These are phyloP conservation scores for Myioborus miniatus DNA, from an alignment of 2,797 vertebrate genomes.

Conservation along the genomic window DNA sequence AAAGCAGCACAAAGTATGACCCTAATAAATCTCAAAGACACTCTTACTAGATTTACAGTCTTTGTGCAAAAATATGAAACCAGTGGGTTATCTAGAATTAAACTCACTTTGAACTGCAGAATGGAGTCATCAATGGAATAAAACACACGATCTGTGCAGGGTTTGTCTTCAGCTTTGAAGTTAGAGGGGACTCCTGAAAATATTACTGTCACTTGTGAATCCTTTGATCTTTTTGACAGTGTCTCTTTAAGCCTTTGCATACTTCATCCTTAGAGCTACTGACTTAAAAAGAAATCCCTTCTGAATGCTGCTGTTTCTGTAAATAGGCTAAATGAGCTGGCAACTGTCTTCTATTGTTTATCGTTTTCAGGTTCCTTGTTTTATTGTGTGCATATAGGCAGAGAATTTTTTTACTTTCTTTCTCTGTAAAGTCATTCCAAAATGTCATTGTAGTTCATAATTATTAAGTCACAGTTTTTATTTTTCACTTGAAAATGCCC, in stretches of 20 bases:
- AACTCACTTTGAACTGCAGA: neutral
- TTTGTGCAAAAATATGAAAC: slow-evolving; percentile 10
- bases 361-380: neutral
- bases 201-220: neutral
- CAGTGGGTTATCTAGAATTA: neutral
- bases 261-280: slow-evolving; percentile 30
- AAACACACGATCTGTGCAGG: neutral
- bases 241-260: slow-evolving; percentile 44
- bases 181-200: slow-evolving; percentile 30
- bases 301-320: slow-evolving; percentile 28
- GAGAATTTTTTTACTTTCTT: neutral
- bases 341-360: slow-evolving; percentile 32
- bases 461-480: neutral
- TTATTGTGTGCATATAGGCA: neutral
- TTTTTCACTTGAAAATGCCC: neutral
- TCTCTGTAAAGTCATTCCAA: neutral
- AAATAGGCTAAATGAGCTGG: slow-evolving; percentile 49
- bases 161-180: slow-evolving; percentile 27
- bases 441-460: neutral
- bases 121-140: neutral
- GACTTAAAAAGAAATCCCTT: slow-evolving; percentile 30
- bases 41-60: neutral
- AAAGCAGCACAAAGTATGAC: neutral
- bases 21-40: slow-evolving; percentile 17
- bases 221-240: slow-evolving; percentile 43